Percentiles rank a stretch among this genome's conserved stretches.
Evolutionary conservation across 2,113 vertebrate genomes (phyloP).

Genomic region (Zonotrichia leucophrys): DNA sequence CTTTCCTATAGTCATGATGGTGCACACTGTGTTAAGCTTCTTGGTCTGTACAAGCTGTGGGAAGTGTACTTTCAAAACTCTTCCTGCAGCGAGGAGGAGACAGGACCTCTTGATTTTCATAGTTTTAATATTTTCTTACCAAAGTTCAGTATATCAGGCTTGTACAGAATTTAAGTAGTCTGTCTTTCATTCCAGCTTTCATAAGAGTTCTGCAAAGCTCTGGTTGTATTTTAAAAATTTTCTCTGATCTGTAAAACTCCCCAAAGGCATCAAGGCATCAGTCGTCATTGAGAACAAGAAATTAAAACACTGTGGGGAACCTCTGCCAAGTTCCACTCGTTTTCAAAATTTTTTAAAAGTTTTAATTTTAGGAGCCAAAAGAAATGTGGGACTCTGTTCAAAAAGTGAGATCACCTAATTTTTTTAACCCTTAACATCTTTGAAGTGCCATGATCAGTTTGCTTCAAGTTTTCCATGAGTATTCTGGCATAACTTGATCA

Average conservation of each 20-base stretch:
- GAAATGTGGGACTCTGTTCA: background rate
- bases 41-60: background rate
- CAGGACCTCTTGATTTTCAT: background rate
- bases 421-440: conserved; percentile 11
- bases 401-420: background rate
- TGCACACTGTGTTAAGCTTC: background rate
- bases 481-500: background rate
- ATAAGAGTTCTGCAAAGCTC: background rate
- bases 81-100: background rate
- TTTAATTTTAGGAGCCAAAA: background rate
- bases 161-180: background rate
- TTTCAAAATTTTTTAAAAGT: background rate
- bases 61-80: background rate
- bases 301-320: background rate
- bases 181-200: background rate
- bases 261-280: background rate
- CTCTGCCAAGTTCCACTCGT: background rate
- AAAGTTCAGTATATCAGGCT: background rate
- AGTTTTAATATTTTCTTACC: background rate
- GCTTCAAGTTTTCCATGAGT: background rate
- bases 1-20: background rate
- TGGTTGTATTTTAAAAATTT: background rate
- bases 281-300: background rate
- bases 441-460: background rate
- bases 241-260: background rate